Conservation (phyloP, 2,888 invertebrate genomes). For the Gryllus longicercus region DNA sequence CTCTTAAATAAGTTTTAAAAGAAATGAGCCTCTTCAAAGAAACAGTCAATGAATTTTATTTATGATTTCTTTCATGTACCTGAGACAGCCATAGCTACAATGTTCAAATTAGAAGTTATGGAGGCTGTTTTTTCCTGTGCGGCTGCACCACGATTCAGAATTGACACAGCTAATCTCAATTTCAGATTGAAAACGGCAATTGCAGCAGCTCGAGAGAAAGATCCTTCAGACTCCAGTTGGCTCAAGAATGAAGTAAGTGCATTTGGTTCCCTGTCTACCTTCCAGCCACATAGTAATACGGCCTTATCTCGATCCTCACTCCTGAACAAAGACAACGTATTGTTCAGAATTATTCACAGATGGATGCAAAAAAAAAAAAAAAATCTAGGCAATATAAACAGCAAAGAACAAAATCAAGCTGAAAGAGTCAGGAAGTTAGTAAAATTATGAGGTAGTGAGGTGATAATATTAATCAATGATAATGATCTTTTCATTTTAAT, state of each 20-base stretch:
- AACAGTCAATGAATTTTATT: no score
- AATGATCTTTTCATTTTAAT: no score
- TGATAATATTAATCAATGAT: no score
- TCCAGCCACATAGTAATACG: conserved; percentile 86
- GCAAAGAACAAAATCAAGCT: no score
- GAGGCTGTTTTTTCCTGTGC: conserved; percentile 40
- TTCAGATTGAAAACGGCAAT: conserved; percentile 87
- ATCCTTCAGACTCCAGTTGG: conserved; percentile 64
- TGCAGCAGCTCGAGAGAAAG: conserved; percentile 81
- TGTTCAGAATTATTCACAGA: not conserved
- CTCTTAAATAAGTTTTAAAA: no score
- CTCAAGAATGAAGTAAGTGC: conserved; percentile 56
- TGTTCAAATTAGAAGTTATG: conserved; percentile 50
- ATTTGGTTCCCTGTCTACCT: conserved; percentile 67
- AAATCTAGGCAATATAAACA: no score
- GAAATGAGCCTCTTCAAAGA: no score
- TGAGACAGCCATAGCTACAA: conserved; percentile 76
- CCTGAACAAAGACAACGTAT: conserved; percentile 46
- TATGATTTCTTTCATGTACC: conserved; percentile 42
- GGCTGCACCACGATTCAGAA: conserved; percentile 70
- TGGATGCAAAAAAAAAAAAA: not conserved
- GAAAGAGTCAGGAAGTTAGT: no score
- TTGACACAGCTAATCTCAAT: conserved; percentile 78
- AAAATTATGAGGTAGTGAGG: no score
- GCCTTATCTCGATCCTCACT: conserved; percentile 75